These are phyloP conservation scores for Liasis olivaceus DNA, from an alignment of 2,797 vertebrate genomes.

Conservation along the genomic window DNA sequence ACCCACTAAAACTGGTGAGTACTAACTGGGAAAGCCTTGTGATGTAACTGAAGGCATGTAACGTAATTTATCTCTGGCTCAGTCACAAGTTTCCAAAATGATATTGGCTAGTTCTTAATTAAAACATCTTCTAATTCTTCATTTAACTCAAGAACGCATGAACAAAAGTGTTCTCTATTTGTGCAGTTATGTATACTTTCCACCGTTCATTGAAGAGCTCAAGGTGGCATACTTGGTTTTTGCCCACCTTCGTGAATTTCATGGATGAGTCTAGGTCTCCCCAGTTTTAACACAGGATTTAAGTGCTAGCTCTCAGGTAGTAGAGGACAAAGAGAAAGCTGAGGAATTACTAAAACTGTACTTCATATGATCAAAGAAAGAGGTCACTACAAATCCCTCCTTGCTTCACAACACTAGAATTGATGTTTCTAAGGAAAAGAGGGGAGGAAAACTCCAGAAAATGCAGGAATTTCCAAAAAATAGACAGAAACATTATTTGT, in stretches of 20 bases:
- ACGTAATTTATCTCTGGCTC: background rate
- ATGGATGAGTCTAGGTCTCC: background rate
- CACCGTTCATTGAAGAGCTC: background rate
- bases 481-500: background rate
- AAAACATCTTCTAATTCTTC: background rate
- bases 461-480: background rate
- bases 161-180: background rate
- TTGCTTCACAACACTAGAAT: background rate
- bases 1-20: background rate
- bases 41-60: background rate
- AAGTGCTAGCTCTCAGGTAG: background rate
- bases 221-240: background rate
- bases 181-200: background rate
- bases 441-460: background rate
- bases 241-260: background rate
- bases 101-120: background rate
- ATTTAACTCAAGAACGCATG: background rate
- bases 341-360: background rate
- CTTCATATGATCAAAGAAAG: background rate
- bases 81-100: background rate
- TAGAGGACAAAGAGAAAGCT: background rate
- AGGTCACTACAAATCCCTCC: background rate
- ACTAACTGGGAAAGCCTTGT: background rate
- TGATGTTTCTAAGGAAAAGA: background rate
- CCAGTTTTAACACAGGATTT: background rate